Conservation (phyloP, 2,797 vertebrate genomes). For the Otolemur crassicaudatus region DNA sequence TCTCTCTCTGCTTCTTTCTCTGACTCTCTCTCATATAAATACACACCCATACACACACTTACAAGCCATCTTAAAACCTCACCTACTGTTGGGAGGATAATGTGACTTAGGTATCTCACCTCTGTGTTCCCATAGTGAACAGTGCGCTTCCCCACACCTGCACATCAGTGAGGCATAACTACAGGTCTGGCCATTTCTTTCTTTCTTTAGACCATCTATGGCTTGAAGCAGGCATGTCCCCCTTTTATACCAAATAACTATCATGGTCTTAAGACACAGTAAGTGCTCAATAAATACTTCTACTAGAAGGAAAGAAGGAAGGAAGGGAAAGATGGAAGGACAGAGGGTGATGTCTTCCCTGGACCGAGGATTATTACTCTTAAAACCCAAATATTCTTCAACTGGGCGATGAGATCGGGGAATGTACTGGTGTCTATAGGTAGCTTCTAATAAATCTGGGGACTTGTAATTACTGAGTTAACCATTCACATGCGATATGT, state of each 20-base stretch:
- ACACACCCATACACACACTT: not conserved
- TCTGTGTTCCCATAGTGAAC: not conserved
- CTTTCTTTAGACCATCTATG: not conserved
- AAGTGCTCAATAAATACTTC: not conserved
- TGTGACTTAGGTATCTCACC: not conserved
- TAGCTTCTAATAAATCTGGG: not conserved
- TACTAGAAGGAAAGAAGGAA: not conserved
- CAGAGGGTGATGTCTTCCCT: not conserved
- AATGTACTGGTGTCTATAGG: not conserved
- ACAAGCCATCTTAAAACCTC: not conserved
- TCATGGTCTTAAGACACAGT: not conserved
- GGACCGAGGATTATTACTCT: not conserved
- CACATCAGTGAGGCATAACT: not conserved
- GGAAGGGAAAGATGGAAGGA: rapidly evolving
- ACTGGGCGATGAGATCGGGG: not conserved
- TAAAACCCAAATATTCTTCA: not conserved
- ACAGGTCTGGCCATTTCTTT: not conserved
- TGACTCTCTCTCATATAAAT: not conserved
- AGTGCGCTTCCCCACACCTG: not conserved
- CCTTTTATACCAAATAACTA: not conserved
- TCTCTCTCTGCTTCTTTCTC: not conserved
- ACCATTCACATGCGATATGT: not conserved
- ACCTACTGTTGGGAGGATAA: not conserved
- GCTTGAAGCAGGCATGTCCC: not conserved
- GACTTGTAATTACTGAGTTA: not conserved